A percentile compares a stretch with the other conserved stretches of the same genome.
Evolutionary conservation across 2,797 vertebrate species (phyloP).

Genomic region (Heterohyrax brucei): DNA sequence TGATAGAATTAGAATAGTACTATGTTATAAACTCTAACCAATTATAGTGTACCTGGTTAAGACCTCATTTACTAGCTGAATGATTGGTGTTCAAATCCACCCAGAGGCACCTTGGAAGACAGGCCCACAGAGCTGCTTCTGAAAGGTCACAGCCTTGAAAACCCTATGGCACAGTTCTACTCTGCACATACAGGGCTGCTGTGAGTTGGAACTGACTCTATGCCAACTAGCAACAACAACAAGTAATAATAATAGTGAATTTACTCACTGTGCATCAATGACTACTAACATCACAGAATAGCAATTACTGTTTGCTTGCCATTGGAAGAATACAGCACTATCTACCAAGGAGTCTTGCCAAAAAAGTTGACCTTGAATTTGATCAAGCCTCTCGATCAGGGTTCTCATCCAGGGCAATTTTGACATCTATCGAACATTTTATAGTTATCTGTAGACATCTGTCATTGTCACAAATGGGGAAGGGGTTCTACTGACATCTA

Average conservation of each 20-base stretch:
- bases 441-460: constrained; percentile 1
- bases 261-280: background rate
- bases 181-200: too few relatives aligned
- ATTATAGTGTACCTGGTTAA: background rate
- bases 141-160: too few relatives aligned
- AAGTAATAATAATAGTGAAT: background rate
- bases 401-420: background rate
- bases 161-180: too few relatives aligned
- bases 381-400: background rate
- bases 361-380: background rate
- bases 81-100: too few relatives aligned
- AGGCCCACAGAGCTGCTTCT: too few relatives aligned
- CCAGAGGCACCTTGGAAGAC: too few relatives aligned
- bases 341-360: background rate
- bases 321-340: background rate
- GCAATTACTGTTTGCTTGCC: background rate
- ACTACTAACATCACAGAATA: background rate
- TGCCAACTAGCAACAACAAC: too few relatives aligned
- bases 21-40: background rate
- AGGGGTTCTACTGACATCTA: constrained; percentile 81
- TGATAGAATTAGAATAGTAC: background rate
- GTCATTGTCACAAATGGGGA: constrained; percentile 41
- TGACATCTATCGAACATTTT: background rate
- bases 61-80: too few relatives aligned
- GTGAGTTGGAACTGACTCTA: too few relatives aligned